Percentiles rank a stretch among this genome's conserved stretches.
These are phyloP conservation scores for Drosophila dives DNA, from an alignment of 2,888 invertebrate species.

Conservation along the genomic window DNA sequence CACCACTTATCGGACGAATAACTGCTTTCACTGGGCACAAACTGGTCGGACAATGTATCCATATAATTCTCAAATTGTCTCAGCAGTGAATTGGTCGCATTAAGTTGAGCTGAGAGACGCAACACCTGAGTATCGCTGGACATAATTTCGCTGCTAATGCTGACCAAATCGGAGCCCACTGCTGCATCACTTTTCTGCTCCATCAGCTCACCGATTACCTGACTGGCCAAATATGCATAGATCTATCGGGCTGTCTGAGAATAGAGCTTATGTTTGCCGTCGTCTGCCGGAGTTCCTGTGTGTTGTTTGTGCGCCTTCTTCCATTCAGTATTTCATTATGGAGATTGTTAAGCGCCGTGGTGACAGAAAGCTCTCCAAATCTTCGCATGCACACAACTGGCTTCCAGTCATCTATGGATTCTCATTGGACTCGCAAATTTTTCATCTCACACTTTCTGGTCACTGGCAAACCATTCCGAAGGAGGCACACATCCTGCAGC, in stretches of 20 bases:
- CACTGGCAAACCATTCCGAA: slow-evolving; percentile 87
- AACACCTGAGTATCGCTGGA: slow-evolving; percentile 83
- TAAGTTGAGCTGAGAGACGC: slow-evolving; percentile 85
- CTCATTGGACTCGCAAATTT: slow-evolving; percentile 86
- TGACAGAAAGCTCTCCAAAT: slow-evolving; percentile 66
- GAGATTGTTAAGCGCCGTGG: slow-evolving; percentile 63
- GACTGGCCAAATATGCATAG: slow-evolving; percentile 85
- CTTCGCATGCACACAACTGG: slow-evolving; percentile 65
- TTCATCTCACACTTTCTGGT: slow-evolving; percentile 87
- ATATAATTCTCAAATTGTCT: no score
- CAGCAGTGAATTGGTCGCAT: slow-evolving; percentile 89
- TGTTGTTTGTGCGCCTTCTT: slow-evolving; percentile 33
- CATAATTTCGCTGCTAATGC: slow-evolving; percentile 86
- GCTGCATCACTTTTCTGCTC: slow-evolving; percentile 56
- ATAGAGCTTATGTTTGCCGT: slow-evolving; percentile 45
- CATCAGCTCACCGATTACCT: slow-evolving; percentile 74
- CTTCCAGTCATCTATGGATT: slow-evolving; percentile 65
- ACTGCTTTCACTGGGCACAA: no score
- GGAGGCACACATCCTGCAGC: slow-evolving; percentile 85
- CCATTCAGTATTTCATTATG: slow-evolving; percentile 71
- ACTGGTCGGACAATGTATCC: no score
- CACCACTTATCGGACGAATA: no score
- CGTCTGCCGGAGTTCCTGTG: slow-evolving; percentile 45
- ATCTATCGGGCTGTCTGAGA: slow-evolving; percentile 55
- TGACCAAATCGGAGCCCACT: slow-evolving; percentile 72